Evolutionary conservation across 2,888 invertebrate genomes (phyloP).

Genomic region (Busseola fusca): DNA sequence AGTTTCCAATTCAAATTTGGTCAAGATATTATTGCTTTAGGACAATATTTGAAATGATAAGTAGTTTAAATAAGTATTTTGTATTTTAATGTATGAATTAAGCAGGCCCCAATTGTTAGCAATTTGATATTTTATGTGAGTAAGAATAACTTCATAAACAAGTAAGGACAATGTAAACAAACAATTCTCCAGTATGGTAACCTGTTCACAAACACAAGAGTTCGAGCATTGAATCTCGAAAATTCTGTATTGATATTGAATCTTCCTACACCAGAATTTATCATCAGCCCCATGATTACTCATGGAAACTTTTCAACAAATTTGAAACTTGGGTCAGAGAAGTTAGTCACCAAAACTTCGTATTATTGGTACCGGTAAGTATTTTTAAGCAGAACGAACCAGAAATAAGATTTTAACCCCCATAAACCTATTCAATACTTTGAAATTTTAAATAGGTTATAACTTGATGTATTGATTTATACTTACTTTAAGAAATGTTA

Average conservation of each 20-base stretch:
- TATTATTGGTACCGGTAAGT: not conserved
- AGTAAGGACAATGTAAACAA: slow-evolving; percentile 3
- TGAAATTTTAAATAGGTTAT: slow-evolving; percentile 33
- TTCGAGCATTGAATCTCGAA: not conserved
- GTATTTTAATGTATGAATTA: not conserved
- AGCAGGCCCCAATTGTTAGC: not conserved
- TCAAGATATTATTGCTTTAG: not conserved
- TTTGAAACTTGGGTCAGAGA: not conserved
- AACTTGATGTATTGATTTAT: not conserved
- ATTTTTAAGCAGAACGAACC: not conserved
- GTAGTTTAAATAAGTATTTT: not conserved
- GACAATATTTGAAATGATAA: not conserved
- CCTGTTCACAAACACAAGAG: slow-evolving; percentile 1
- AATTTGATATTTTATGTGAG: not conserved
- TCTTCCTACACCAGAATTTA: not conserved
- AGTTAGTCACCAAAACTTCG: not conserved
- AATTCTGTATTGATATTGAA: not conserved
- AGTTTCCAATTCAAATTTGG: not conserved
- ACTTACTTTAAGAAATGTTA: not conserved
- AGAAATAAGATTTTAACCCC: slow-evolving; percentile 12
- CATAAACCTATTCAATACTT: not conserved
- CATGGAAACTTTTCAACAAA: not conserved
- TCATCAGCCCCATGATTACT: not conserved
- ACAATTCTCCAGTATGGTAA: not conserved
- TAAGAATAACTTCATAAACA: not conserved